Conservation (phyloP, 1,140 invertebrate genomes). For the Macrobrachium nipponense region DNA sequence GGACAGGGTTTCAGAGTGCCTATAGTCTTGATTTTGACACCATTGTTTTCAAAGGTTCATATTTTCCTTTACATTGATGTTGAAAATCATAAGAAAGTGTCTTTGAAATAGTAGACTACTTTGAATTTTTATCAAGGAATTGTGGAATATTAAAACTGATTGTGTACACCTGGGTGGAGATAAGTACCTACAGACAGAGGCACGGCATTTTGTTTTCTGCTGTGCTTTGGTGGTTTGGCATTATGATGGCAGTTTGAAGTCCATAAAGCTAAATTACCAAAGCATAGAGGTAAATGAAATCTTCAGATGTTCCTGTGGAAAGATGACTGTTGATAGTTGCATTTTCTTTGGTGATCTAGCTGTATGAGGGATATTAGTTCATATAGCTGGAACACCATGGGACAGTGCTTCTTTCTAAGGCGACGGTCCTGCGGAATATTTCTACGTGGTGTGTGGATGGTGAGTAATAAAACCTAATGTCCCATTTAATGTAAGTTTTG, state of each 20-base stretch:
- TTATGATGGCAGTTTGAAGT: conserved; percentile 70
- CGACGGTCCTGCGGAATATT: not conserved
- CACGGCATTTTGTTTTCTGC: conserved; percentile 63
- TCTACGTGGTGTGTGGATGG: not conserved
- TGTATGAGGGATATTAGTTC: conserved; percentile 69
- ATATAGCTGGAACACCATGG: conserved; percentile 98
- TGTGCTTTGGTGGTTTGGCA: conserved; percentile 95
- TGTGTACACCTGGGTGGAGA: not conserved
- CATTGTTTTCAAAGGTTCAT: too few relatives aligned
- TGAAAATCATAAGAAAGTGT: too few relatives aligned
- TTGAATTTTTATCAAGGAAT: not conserved
- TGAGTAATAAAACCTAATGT: not conserved
- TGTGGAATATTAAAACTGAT: not conserved
- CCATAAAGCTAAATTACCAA: conserved; percentile 76
- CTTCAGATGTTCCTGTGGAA: not conserved
- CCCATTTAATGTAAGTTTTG: too few relatives aligned
- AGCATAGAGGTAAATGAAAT: conserved; percentile 69
- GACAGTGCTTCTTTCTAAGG: conserved; percentile 33
- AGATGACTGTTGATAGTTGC: not conserved
- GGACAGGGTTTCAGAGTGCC: conserved; percentile 65
- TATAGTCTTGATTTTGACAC: conserved; percentile 51
- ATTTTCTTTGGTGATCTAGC: conserved; percentile 65
- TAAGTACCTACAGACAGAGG: not conserved
- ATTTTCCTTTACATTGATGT: too few relatives aligned
- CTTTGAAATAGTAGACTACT: not conserved